A percentile compares a stretch with the other conserved stretches of the same genome.
These are phyloP conservation scores for Papilio elwesi DNA, from an alignment of 2,888 invertebrate species.

Conservation along the genomic window DNA sequence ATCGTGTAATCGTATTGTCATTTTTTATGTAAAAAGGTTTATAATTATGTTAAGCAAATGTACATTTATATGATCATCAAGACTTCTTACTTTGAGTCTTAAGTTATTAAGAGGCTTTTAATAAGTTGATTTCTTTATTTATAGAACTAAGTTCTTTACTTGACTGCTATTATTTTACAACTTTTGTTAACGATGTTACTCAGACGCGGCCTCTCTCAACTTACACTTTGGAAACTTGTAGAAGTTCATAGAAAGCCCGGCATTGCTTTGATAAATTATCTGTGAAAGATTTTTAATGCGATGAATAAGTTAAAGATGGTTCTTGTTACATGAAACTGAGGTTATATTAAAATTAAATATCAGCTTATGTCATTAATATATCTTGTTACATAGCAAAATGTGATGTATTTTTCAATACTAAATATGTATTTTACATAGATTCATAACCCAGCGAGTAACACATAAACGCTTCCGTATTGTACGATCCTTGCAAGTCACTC, in stretches of 20 bases:
- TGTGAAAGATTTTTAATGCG: slow-evolving; percentile 20
- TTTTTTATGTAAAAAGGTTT: slow-evolving; percentile 33
- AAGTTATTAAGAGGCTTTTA: too few relatives aligned
- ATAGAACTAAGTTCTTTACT: not conserved
- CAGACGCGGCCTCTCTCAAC: slow-evolving; percentile 15
- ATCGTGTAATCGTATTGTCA: slow-evolving; percentile 43
- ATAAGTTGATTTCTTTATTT: not conserved
- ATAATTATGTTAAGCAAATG: not conserved
- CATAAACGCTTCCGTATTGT: too few relatives aligned
- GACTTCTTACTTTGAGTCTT: too few relatives aligned
- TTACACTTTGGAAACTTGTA: slow-evolving; percentile 23
- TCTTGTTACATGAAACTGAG: not conserved
- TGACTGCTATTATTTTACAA: not conserved
- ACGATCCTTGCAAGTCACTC: too few relatives aligned
- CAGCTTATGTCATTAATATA: not conserved
- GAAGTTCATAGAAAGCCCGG: not conserved
- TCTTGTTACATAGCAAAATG: too few relatives aligned
- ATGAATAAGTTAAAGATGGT: slow-evolving; percentile 2
- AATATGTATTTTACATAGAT: too few relatives aligned
- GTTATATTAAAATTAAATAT: not conserved
- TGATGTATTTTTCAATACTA: too few relatives aligned
- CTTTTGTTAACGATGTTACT: slow-evolving; percentile 14
- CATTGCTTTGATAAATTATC: slow-evolving; percentile 27
- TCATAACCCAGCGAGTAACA: too few relatives aligned
- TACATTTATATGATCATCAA: too few relatives aligned